Evolutionary conservation across 2,888 invertebrate genomes (phyloP), one percentile per base, ranked within the genome.

Genomic region (Mesochorus sp.): DNA sequence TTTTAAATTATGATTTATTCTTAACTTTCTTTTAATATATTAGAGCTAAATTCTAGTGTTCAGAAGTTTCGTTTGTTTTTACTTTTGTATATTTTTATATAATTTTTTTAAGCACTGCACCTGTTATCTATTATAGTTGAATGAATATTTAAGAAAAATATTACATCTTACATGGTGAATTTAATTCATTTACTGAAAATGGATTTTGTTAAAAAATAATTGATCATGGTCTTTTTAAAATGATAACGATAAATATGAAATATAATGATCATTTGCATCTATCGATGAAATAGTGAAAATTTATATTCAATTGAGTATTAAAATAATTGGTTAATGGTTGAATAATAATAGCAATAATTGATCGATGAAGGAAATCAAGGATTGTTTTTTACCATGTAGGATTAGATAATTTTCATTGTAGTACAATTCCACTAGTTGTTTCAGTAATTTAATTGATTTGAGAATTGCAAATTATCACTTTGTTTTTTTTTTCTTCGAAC

Each of bases 401-500:
- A 14, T n/a, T 2, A 8, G 24, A 19, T 4, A 44, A 44, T 57
- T 57, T 24, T 8, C 2, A 10, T 57, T 28, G 57, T 2, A n/a
- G n/a, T 12, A 39, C 2, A 3, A 47, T 47, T 31, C 8, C 21
- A n/a, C n/a, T n/a, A 21, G 3, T 70, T 19, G 0, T 14, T 12
- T 34, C n/a, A 26, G 28, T 31, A 0, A 21, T 17, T 34, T n/a
- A 26, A 3, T 26, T 8, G 14, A 4, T 17, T 14, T 6, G 14
- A 42, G 4, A 34, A 34, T 5, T 0, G 12, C 14, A 19, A 57
- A 67, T 59, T 39, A 57, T 51, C 5, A 28, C 34, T 37, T 59
- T 28, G 14, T 55, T n/a, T 37, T n/a, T 14, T 26, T 68, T 14
- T 61, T 62, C 17, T 28, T 53, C 10, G 49, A 6, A 67, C 21